Percentiles rank a stretch among this genome's conserved stretches.
Conservation (phyloP, 2,797 vertebrate species). For the Furcifer pardalis region DNA sequence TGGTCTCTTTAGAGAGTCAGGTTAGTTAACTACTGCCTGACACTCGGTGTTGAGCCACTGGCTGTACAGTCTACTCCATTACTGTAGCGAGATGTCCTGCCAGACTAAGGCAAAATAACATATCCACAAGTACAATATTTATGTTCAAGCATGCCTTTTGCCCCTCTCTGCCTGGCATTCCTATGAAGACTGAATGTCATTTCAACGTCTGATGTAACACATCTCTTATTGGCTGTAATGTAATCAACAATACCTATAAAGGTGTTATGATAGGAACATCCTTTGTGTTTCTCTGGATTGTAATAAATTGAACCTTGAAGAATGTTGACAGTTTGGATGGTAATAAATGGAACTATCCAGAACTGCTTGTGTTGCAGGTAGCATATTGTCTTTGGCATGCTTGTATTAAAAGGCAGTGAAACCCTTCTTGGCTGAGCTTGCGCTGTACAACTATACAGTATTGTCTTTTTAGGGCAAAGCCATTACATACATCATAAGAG, state of each 20-base stretch:
- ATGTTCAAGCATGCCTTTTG: neutral
- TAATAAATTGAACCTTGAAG: slow-evolving; percentile 15
- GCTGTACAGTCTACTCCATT: too few relatives aligned
- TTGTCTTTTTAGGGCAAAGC: neutral
- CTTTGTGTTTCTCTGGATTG: neutral
- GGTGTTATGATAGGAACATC: neutral
- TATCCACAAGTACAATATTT: neutral
- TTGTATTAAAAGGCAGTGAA: slow-evolving; percentile 3
- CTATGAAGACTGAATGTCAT: neutral
- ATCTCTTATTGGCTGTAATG: neutral
- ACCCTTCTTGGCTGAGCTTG: slow-evolving; percentile 6
- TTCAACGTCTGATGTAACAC: neutral
- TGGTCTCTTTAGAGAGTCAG: too few relatives aligned
- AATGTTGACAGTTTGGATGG: neutral
- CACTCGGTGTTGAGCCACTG: too few relatives aligned
- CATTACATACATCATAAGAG: slow-evolving; percentile 23
- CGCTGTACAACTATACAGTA: slow-evolving; percentile 5
- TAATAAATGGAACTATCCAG: slow-evolving; percentile 23
- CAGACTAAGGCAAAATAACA: neutral
- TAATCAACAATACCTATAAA: neutral
- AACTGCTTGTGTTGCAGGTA: slow-evolving; percentile 1
- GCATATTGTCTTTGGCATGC: neutral
- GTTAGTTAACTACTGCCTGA: too few relatives aligned
- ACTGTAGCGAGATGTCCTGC: too few relatives aligned
- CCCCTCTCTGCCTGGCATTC: neutral